Evolutionary conservation across 2,113 vertebrate genomes (phyloP).

Genomic region (Pagrus major): DNA sequence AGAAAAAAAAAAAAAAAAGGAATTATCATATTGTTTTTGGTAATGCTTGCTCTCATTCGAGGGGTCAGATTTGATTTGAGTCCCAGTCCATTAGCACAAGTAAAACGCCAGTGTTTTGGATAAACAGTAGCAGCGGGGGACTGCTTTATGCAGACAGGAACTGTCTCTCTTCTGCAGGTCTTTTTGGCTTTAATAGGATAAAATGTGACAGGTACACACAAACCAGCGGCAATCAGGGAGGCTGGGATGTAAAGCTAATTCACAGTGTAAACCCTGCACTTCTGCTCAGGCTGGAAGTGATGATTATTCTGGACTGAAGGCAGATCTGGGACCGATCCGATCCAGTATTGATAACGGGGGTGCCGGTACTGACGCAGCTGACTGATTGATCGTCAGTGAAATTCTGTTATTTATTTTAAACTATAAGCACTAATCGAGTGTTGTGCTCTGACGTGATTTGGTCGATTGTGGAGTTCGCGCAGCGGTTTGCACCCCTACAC

Average conservation of each 20-base stretch:
- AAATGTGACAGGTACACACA: conserved; percentile 93
- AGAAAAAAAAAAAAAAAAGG: conserved; percentile 84
- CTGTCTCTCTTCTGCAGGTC: conserved; percentile 86
- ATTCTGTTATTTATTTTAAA: no score
- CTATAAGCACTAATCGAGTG: no score
- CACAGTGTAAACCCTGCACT: neutral
- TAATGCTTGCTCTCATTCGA: conserved; percentile 93
- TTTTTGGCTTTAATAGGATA: conserved; percentile 88
- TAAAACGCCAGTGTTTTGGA: conserved; percentile 91
- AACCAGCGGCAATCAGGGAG: conserved; percentile 11
- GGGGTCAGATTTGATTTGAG: conserved; percentile 96
- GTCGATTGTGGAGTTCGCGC: no score
- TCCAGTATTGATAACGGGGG: no score
- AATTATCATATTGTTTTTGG: conserved; percentile 86
- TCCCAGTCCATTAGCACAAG: conserved; percentile 93
- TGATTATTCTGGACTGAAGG: conserved; percentile 9
- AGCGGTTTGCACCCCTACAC: no score
- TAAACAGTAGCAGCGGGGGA: conserved; percentile 98
- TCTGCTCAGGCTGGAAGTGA: conserved; percentile 9
- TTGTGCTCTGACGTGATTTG: no score
- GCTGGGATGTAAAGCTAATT: conserved; percentile 14
- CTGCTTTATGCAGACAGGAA: conserved; percentile 88
- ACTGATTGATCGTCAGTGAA: no score
- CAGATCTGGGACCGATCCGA: no score
- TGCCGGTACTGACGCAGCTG: no score